These are phyloP conservation scores for Malurus leucopterus DNA, from an alignment of 2,797 vertebrate genomes.

Conservation along the genomic window DNA sequence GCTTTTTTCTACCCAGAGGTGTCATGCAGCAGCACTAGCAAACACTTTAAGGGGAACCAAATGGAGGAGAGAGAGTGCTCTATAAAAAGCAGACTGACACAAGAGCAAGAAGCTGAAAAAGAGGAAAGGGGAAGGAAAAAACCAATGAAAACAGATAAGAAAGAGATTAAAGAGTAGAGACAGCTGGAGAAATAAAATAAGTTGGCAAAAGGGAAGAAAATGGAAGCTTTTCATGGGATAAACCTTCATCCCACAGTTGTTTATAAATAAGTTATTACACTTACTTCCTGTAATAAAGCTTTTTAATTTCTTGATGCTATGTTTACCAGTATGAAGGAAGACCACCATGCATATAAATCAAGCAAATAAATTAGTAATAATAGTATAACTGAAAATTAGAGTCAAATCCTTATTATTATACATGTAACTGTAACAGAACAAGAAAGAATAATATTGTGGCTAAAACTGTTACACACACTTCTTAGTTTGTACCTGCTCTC, in stretches of 20 bases:
- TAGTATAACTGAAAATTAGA: background rate
- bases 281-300: background rate
- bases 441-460: background rate
- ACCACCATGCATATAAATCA: background rate
- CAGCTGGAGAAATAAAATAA: background rate
- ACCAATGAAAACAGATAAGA: rapidly evolving
- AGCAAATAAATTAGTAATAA: background rate
- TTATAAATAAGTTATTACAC: background rate
- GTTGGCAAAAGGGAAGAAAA: background rate
- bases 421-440: background rate
- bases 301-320: background rate
- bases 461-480: background rate
- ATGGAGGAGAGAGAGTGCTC: background rate
- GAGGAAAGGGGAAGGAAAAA: background rate
- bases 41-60: background rate
- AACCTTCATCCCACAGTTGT: background rate
- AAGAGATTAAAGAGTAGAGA: background rate
- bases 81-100: background rate
- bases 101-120: background rate
- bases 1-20: background rate
- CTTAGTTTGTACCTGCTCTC: background rate
- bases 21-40: background rate
- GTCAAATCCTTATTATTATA: background rate
- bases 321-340: background rate
- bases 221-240: background rate